Base-by-base conservation (phyloP, 2,113 vertebrate species). In the Dipodomys spectabilis region DNA sequence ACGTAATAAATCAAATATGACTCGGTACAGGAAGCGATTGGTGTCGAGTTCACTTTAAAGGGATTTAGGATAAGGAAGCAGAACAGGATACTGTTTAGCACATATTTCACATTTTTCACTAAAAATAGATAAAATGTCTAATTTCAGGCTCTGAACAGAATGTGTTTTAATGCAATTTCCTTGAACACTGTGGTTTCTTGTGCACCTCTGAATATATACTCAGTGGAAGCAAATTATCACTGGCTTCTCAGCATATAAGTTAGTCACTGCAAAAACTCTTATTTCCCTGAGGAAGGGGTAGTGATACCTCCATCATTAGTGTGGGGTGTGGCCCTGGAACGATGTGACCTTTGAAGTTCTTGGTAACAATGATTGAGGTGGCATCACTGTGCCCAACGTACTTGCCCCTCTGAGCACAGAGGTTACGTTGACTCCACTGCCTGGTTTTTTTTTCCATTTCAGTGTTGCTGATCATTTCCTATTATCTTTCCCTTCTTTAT, bases 371-470 rank as follows among this genome's bases (percentile, higher is more conserved):
- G 15, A 71, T 64, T 81, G 90, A 81, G 57, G 39, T 8, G 16
- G 86, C 82, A n/a, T 73, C 27, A 67, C 60, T 79, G 77, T 1
- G 0, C 78, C 78, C 92, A 86, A 64, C 0, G 0, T 49, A 92
- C 68, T 71, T 87, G 10, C 83, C 72, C 73, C 71, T 94, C 82
- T 53, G 91, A 91, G 89, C 73, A 27, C n/a, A 1, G 3, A 0
- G 25, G 82, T 69, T 86, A 80, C 49, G 69, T 91, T 96, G 92
- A 79, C 32, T 92, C 88, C 2, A 72, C 95, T 93, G 90, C 94
- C 96, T 97, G 97, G 94, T 95, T 97, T 97, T 69, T 30, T 64
- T 97, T 97, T 98, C 97, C 60, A 93, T 96, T 91, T 90, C 23
- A 92, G 92, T 89, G 30, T 95, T 97, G 91, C 92, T 91, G 49